A percentile compares a stretch with the other conserved stretches of the same genome.
These are phyloP conservation scores for Acleris holmiana DNA, from an alignment of 2,888 invertebrate species.

Conservation along the genomic window DNA sequence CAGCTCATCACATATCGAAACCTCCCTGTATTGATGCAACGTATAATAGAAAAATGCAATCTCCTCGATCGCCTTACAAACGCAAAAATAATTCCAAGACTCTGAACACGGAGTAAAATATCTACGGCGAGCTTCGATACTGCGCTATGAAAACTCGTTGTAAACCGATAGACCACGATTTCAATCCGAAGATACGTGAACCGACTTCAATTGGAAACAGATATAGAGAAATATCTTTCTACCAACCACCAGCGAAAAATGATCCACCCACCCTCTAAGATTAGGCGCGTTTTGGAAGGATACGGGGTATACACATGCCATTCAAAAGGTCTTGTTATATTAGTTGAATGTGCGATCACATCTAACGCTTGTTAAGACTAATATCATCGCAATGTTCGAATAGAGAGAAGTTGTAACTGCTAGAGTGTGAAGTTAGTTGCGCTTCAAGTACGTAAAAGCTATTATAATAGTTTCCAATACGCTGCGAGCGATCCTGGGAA, in stretches of 20 bases:
- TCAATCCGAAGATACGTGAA: slow-evolving; percentile 55
- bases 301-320: slow-evolving; percentile 4
- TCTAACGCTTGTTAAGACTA: slow-evolving; percentile 37
- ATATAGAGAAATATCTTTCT: slow-evolving; percentile 31
- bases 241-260: slow-evolving; percentile 17
- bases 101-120: slow-evolving; percentile 34
- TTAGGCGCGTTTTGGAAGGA: neutral
- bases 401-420: slow-evolving; percentile 28
- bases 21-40: slow-evolving; percentile 16
- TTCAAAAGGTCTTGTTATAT: slow-evolving; percentile 22
- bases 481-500: slow-evolving; percentile 22
- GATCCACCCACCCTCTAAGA: slow-evolving; percentile 14
- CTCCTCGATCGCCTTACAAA: slow-evolving; percentile 34
- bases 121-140: slow-evolving; percentile 28
- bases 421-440: slow-evolving; percentile 32
- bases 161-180: slow-evolving; percentile 57
- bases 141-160: slow-evolving; percentile 49
- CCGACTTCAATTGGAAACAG: slow-evolving; percentile 43
- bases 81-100: slow-evolving; percentile 33
- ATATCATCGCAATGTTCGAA: slow-evolving; percentile 30
- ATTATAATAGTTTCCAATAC: slow-evolving; percentile 34
- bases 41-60: slow-evolving; percentile 37
- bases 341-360: slow-evolving; percentile 25
- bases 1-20: slow-evolving; percentile 7
- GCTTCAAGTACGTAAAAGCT: slow-evolving; percentile 18